phyloP scores from a whole-genome alignment of 1,140 invertebrate genomes.

The Bombus polaris region DNA sequence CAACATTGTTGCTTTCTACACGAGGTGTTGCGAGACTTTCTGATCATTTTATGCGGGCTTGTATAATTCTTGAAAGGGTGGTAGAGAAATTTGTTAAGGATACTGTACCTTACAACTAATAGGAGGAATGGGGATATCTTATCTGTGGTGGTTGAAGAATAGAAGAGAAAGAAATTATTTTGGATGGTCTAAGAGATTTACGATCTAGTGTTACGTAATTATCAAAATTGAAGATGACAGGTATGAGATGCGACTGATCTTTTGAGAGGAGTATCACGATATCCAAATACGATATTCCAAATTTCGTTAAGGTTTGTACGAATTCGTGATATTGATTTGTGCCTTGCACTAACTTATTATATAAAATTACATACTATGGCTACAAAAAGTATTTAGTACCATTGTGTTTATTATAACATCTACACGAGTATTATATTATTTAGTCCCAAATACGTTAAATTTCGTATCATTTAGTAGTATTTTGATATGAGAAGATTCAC shows the following conservation, averaged over 20 bases:
- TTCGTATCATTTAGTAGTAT: too few species aligned
- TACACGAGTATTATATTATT: too few species aligned
- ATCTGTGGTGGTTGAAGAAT: too few species aligned
- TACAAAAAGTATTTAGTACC: too few species aligned
- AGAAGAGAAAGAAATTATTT: too few species aligned
- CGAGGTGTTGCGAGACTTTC: neutral
- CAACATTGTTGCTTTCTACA: neutral
- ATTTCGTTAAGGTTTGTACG: too few species aligned
- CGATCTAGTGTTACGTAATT: neutral
- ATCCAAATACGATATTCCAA: neutral
- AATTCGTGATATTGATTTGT: neutral
- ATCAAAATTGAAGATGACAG: neutral
- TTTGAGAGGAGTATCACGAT: neutral
- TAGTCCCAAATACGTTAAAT: too few species aligned
- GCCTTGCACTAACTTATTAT: neutral
- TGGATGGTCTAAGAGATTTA: too few species aligned
- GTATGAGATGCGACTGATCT: neutral
- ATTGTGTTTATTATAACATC: too few species aligned
- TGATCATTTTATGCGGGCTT: neutral
- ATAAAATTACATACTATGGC: too few species aligned
- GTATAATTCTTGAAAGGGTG: neutral
- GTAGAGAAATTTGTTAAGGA: neutral
- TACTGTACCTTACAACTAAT: neutral
- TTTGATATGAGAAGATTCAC: too few species aligned
- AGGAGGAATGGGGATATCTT: too few species aligned